Evolutionary conservation across 2,113 vertebrate genomes (phyloP).

Genomic region (Saccopteryx leptura): DNA sequence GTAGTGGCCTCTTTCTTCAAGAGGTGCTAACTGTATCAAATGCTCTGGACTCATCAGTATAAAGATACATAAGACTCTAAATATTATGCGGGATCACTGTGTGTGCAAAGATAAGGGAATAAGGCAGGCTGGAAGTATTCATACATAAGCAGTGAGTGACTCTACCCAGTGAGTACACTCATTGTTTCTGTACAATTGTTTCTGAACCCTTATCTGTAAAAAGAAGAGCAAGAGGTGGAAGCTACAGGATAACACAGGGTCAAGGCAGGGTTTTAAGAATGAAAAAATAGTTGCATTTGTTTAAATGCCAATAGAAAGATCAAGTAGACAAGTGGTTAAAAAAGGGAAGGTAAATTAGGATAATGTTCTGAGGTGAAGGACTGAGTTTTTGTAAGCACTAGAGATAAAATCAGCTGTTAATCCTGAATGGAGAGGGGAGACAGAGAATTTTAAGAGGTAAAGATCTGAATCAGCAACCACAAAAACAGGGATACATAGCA

Average conservation of each 20-base stretch:
- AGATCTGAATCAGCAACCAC: slow-evolving; percentile 25
- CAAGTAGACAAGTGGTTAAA: neutral
- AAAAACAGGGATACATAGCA: neutral
- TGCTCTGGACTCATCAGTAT: neutral
- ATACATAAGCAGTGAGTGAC: neutral
- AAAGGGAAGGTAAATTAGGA: neutral
- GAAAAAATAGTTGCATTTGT: neutral
- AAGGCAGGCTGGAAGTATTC: neutral
- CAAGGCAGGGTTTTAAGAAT: neutral
- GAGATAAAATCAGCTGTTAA: slow-evolving; percentile 8
- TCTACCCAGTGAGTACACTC: no score
- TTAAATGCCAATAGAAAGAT: slow-evolving; percentile 22
- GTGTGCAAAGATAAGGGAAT: neutral
- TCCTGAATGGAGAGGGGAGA: neutral
- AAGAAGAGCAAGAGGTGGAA: neutral
- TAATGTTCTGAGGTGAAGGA: neutral
- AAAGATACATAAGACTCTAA: neutral
- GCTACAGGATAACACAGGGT: neutral
- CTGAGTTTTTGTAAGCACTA: slow-evolving; percentile 2
- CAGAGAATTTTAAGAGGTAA: neutral
- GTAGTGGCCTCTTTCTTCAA: neutral
- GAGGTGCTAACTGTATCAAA: neutral
- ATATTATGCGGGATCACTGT: neutral
- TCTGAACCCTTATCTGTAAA: neutral
- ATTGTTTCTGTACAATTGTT: neutral